Base-by-base conservation (phyloP, 2,797 vertebrate genomes). In the Ptychadena robeensis region DNA sequence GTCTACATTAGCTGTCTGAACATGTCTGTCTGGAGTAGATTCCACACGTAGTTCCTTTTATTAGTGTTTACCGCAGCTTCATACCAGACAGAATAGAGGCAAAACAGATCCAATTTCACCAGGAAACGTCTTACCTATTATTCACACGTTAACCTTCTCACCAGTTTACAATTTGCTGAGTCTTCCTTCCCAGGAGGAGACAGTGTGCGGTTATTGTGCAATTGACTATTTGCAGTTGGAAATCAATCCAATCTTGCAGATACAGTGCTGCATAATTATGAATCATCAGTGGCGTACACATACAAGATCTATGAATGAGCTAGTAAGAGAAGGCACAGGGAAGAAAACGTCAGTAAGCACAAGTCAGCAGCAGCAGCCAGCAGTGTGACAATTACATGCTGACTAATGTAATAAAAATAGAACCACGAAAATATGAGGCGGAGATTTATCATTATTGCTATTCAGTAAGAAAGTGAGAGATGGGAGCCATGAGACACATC, bases 261-360 rank as follows among this genome's bases (percentile, higher is more conserved):
- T 61, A 28, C 10, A 9, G 10, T 28, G 28, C 25, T 25, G 59
- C 25, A 61, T 28, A 61, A 61, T 61, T 28, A 28, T 28, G 59
- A 28, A 25, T 28, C n/a, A 61, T 61, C 27, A 61, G n/a, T 28
- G 27, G 11, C 28, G 25, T 61, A 61, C 7, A 57, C 44, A 48
- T 35, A 59, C 30, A 27, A 79, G 44, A 79, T 31, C 35, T 25
- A 27, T 79, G 48, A 53, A 79, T 79, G 35, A 79, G 28, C 65
- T 6, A 27, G 37, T 31, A 79, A 57, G 10, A 30, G 18, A 10
- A 3, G 9, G n/a, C 15, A 61, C 2, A 12, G 59, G n/a, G 11
- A 9, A 61, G n/a, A 61, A 9, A 28, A 9, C 4, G 10, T 28
- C 3, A 27, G 38, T 40, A 5, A 40, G 38, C 6, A 12, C n/a